Base-by-base conservation (phyloP, 37 sponge, comb jelly and placozoan species). In the Aplysina aerophoba region DNA sequence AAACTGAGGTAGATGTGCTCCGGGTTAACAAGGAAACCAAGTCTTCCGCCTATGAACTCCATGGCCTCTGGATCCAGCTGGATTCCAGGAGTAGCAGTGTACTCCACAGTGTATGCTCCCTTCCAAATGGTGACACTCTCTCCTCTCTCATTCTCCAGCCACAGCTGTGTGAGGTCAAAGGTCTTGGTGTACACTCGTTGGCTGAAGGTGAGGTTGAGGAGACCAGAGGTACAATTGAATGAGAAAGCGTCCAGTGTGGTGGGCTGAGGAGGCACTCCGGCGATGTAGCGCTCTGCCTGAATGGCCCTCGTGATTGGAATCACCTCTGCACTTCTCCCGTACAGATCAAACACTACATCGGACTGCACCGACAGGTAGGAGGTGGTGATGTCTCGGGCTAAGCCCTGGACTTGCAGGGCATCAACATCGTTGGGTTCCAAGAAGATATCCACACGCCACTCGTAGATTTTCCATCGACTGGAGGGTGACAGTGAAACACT, bases 171-270 rank as follows among this genome's bases (percentile, higher is more conserved):
- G 17, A 69, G 27, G 34, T 35, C 35, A n/a, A 69, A 35, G 1
- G 71, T 69, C 34, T 69, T 69, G 0, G 71, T 69, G 71, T 69
- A 27, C 33, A 69, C 71, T 2, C 35, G 34, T 35, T 69, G 71
- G 30, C 71, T 69, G 71, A 69, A 69, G 71, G 28, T 69, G 71
- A 69, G 71, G 17, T 27, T 31, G 34, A 69, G 71, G 34, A 69
- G 71, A 27, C 71, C 71, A 11, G 71, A 34, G 35, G 17, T 30
- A 6, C 71, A 69, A 35, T 69, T 30, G 34, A 69, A 69, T 2
- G 71, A 69, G 71, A 69, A 69, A 2, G 33, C 30, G 0, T 11
- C 33, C 71, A 69, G 71, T 35, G 6, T 30, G 33, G 71, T 69
- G 34, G 33, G 71, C 1, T 34, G 6, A 12, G 71, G 71, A 12